Base-by-base conservation (phyloP, 2,113 vertebrate species). In the Epinephelus fuscoguttatus region DNA sequence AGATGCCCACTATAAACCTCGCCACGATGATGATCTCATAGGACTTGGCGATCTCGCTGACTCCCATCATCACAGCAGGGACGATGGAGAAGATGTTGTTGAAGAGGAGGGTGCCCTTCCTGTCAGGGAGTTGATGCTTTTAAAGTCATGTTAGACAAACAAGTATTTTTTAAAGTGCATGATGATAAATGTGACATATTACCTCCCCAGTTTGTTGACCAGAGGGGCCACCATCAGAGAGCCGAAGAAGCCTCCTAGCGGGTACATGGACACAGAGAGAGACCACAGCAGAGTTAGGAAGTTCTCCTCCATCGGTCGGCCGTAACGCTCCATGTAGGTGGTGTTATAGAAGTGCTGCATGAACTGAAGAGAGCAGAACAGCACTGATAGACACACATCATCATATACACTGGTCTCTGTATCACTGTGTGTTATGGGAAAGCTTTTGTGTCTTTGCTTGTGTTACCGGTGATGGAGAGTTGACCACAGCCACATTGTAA, bases 21-120 rank as follows among this genome's bases (percentile, higher is more conserved):
- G 96, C 93, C 8, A 95, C 0, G 6, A 99, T 98, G 80, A 99
- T 97, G 3, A 98, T 95, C 92, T 99, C 98, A 23, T 95, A 99
- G 0, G 96, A 96, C 62, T 85, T 88, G 60, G 95, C 94, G 0
- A 93, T 49, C 74, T 96, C 91, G 3, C 98, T 98, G 91, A 92
- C 94, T 17, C 97, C 97, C 98, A 99, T 99, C 23, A 99, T 93
- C 81, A 98, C 6, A 1, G 98, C 97, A 0, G 98, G 96, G 63
- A 91, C 61, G 0, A 99, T 96, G 79, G 98, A 99, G 66, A 99
- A 98, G 73, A 98, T 75, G 86, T 99, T 99, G 94, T 99, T 99
- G 84, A 99, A 95, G 82, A 99, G 96, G 70, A 99, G 91, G 17
- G 97, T 96, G 27, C 98, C 98, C 84, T 97, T 99, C 84, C 98